A percentile compares a stretch with the other conserved stretches of the same genome.
Conservation (phyloP, 2,113 vertebrate species). For the Lagopus muta region DNA sequence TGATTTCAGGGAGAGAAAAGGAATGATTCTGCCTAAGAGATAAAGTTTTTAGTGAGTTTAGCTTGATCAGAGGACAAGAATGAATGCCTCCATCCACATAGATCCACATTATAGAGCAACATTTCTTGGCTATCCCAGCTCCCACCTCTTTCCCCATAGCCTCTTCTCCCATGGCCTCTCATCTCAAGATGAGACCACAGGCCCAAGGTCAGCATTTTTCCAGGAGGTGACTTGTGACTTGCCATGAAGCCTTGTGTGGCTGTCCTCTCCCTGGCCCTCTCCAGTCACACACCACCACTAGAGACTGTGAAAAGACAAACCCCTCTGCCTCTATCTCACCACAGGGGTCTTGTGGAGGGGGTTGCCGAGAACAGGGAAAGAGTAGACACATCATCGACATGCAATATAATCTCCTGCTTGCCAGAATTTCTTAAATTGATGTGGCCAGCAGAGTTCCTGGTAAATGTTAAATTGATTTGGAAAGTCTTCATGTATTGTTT, state of each 20-base stretch:
- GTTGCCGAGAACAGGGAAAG: not conserved
- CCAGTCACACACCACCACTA: not conserved
- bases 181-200: rapidly evolving
- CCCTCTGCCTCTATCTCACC: conserved; percentile 50
- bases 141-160: not conserved
- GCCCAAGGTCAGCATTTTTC: not conserved
- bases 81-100: not conserved
- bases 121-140: not conserved
- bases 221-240: not conserved
- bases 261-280: conserved; percentile 58
- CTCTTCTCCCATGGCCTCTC: not conserved
- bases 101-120: not conserved
- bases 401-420: conserved; percentile 76
- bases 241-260: not conserved
- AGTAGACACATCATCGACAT: conserved; percentile 68
- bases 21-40: not conserved
- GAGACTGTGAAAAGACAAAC: conserved; percentile 69
- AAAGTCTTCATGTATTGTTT: conserved; percentile 73
- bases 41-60: not conserved
- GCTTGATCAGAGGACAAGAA: rapidly evolving
- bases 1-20: not conserved
- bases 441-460: conserved; percentile 66
- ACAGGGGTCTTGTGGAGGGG: not conserved
- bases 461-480: conserved; percentile 78
- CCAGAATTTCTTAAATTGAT: conserved; percentile 71